Conservation (phyloP, 2,113 vertebrate species). For the Nannobrachium achirus region DNA sequence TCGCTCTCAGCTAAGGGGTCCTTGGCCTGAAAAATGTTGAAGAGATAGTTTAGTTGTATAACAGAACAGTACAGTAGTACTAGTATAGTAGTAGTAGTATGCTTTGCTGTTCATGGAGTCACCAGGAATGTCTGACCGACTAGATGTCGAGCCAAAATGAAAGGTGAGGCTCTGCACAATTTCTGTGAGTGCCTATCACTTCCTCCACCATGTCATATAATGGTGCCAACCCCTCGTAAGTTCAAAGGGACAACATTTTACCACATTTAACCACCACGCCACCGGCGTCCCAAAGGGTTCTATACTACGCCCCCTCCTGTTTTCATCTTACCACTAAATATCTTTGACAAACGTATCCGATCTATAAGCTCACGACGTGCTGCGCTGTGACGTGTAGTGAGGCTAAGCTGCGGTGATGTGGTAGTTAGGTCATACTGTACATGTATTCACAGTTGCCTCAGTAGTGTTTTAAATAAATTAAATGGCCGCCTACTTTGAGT, state of each 20-base stretch:
- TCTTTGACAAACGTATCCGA: too few species aligned
- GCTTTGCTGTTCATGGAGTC: conserved; percentile 27
- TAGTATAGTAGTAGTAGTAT: conserved; percentile 1
- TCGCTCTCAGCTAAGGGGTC: too few species aligned
- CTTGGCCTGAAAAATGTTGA: too few species aligned
- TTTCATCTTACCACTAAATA: too few species aligned
- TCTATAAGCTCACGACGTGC: too few species aligned
- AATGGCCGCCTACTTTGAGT: too few species aligned
- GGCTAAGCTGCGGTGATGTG: too few species aligned
- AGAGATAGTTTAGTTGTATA: too few species aligned
- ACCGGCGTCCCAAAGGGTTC: not conserved
- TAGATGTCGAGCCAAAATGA: conserved; percentile 61
- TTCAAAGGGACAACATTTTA: conserved; percentile 26
- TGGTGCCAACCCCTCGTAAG: conserved; percentile 10
- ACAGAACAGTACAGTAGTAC: conserved; percentile 13
- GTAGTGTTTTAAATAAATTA: not conserved
- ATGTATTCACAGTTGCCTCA: conserved; percentile 70
- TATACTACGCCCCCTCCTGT: too few species aligned
- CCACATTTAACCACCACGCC: not conserved
- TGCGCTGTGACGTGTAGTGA: too few species aligned
- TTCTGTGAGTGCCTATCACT: conserved; percentile 62
- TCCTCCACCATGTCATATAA: conserved; percentile 54
- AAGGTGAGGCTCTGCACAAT: conserved; percentile 47
- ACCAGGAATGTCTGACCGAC: conserved; percentile 46
- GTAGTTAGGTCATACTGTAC: conserved; percentile 18